Base-by-base conservation (phyloP, 1,140 invertebrate species). In the Atta texana region DNA sequence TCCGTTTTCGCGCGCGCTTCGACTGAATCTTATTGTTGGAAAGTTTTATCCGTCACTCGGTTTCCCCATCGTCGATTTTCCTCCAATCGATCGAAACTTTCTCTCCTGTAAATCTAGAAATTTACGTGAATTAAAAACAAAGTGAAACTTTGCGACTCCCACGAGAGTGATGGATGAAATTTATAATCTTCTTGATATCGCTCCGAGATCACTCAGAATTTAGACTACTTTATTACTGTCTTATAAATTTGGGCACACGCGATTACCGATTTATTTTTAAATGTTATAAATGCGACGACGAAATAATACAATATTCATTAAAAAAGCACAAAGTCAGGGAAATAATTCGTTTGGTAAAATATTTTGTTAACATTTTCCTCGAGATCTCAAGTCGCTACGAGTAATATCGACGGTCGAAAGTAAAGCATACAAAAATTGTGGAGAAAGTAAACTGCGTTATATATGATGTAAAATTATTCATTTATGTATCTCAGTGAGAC, bases 261-360 rank as follows among this genome's bases (percentile, higher is more conserved):
- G 44, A 53, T 12, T 24, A 31, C 14, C 28, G 24, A 12, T 44
- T 71, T 59, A 81, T 75, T 84, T 84, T 84, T 75, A 39, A 24
- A 5, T 31, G 8, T 10, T n/a, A 1, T 57, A 69, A 80, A 53
- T 44, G 49, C 49, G 31, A 51, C 18, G 12, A 3, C 63, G 69
- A 8, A 75, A 24, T 82, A 31, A 81, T 81, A 24, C 31, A 81
- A 57, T 69, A 39, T 81, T 81, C 31, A 81, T 12, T 59, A 59
- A 57, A 81, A 34, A 53, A 10, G 16, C 49, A 21, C 21, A n/a
- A 8, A 63, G 49, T 61, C 64, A 21, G n/a, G 18, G 16, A 57
- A 63, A 71, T 71, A n/a, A 71, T 21, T 81, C 63, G 75, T 86
- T 86, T 68, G 61, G 34, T 66, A 86, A 78, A 76, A 86, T 81